Conservation (phyloP, 2,888 invertebrate species). For the Athalia cordata region DNA sequence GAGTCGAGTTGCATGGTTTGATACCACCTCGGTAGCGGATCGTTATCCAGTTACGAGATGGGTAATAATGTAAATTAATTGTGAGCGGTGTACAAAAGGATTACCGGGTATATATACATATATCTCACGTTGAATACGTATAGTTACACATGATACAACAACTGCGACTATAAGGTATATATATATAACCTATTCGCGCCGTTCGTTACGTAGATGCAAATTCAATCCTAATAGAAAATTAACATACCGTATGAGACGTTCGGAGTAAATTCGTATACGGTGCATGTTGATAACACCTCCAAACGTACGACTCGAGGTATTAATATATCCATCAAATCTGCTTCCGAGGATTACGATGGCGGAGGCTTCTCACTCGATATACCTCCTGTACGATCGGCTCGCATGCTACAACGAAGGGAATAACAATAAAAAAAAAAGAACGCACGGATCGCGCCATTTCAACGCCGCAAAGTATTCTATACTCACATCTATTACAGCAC, state of each 20-base stretch:
- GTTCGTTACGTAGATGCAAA: conserved; percentile 37
- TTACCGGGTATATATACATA: neutral
- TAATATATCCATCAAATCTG: no score
- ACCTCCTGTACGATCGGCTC: no score
- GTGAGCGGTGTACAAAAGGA: conserved; percentile 16
- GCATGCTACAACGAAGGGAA: no score
- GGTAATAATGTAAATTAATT: conserved; percentile 40
- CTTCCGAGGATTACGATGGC: no score
- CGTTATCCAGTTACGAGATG: conserved; percentile 29
- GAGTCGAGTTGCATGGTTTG: no score
- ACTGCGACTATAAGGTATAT: neutral
- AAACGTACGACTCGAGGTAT: neutral
- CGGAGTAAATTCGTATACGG: neutral
- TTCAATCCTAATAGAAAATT: conserved; percentile 24
- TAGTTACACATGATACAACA: neutral
- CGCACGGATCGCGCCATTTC: no score
- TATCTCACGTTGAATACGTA: neutral
- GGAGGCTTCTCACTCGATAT: no score
- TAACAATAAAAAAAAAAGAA: no score
- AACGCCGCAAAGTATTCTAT: no score
- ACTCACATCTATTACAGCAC: no score
- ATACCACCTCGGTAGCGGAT: conserved; percentile 2
- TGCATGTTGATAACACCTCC: neutral
- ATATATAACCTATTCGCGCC: neutral
- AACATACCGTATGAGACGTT: conserved; percentile 11